These are phyloP conservation scores for Drosophila kanapiae DNA, from an alignment of 1,140 invertebrate genomes.

Conservation along the genomic window DNA sequence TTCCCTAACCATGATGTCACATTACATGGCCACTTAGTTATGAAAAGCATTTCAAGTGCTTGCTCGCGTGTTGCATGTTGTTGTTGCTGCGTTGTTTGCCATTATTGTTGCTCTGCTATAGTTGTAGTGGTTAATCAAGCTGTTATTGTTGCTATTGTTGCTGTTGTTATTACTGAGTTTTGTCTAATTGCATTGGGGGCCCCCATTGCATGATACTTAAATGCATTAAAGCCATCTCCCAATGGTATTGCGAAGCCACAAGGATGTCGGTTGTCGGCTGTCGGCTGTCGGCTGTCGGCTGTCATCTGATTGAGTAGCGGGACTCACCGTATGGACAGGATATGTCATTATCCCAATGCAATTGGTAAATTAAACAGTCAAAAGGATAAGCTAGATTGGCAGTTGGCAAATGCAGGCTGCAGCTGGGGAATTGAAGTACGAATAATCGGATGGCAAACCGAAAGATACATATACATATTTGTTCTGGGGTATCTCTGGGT, in stretches of 20 bases:
- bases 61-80: constrained; percentile 37
- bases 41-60: constrained; percentile 48
- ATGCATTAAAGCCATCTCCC: constrained; percentile 63
- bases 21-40: constrained; percentile 47
- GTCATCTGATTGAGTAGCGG: constrained; percentile 45
- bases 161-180: constrained; percentile 43
- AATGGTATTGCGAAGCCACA: constrained; percentile 34
- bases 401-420: neutral
- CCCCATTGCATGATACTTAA: constrained; percentile 64
- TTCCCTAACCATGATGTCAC: constrained; percentile 40
- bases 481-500: neutral
- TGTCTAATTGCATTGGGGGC: constrained; percentile 71
- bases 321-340: constrained; percentile 55
- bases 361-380: constrained; percentile 37
- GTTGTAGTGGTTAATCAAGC: constrained; percentile 48
- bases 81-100: neutral
- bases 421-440: constrained; percentile 16
- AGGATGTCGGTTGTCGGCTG: neutral
- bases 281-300: neutral
- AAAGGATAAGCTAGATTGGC: constrained; percentile 35
- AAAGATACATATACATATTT: neutral
- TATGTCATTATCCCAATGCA: constrained; percentile 63
- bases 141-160: constrained; percentile 14
- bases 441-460: neutral
- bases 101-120: constrained; percentile 25